Evolutionary conservation across 2,113 vertebrate species (phyloP).

Genomic region (Cichladusa arquata): DNA sequence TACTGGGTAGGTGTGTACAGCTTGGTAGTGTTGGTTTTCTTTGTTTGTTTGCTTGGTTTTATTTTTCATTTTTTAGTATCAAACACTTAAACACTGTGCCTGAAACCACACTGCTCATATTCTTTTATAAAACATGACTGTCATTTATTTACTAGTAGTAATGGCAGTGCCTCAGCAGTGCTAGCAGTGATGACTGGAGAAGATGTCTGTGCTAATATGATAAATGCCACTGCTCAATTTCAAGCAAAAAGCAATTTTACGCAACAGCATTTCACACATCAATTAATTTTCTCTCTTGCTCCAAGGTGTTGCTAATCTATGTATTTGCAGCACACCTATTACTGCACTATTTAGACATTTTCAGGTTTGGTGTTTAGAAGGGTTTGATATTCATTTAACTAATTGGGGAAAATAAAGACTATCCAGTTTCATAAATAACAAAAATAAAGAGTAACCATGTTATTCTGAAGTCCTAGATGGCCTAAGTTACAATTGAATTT

Average conservation of each 20-base stretch:
- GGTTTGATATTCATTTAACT: conserved; percentile 27
- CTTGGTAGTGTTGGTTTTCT: background rate
- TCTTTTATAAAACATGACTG: background rate
- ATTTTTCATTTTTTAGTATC: background rate
- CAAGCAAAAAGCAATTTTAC: background rate
- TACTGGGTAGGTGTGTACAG: background rate
- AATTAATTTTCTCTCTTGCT: background rate
- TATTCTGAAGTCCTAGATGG: background rate
- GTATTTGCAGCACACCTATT: background rate
- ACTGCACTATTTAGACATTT: background rate
- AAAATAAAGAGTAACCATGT: background rate
- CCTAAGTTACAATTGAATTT: conserved; percentile 19
- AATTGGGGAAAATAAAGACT: conserved; percentile 14
- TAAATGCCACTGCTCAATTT: background rate
- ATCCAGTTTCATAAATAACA: background rate
- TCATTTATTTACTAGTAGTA: background rate
- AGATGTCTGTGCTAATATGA: background rate
- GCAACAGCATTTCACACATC: background rate
- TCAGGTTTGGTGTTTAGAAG: background rate
- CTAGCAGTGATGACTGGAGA: background rate
- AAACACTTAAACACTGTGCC: background rate
- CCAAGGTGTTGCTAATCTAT: background rate
- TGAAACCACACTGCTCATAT: background rate
- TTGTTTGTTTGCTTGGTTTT: background rate
- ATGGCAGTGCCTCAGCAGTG: background rate